Base-by-base conservation (phyloP, 2,113 vertebrate species). In the Oncorhynchus clarkii region DNA sequence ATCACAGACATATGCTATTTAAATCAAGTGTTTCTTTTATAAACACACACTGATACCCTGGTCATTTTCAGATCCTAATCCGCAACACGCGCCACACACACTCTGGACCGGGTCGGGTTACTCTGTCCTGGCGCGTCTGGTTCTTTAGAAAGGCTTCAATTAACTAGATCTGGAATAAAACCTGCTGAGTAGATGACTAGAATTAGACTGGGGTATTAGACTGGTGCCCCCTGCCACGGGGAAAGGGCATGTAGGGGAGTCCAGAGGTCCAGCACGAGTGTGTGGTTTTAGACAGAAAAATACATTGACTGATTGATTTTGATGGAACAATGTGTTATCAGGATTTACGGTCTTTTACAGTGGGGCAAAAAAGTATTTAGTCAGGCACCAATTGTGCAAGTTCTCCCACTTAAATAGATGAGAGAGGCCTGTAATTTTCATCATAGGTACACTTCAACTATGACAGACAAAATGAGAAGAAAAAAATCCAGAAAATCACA, bases 71-170 rank as follows among this genome's bases (percentile, higher is more conserved):
- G 34, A 34, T 34, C 34, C 34, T 34, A 34, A 11, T 31, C 74
- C 26, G 64, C 86, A 73, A 39, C 75, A 75, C 31, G 20, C 67
- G 2, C 73, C 82, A 75, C 71, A 77, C 26, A 57, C 82, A 78
- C 82, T 51, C 74, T 34, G 14, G 57, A 22, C 20, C 27, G 11
- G 76, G 76, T 90, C 29, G 54, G 16, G 82, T 89, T 90, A 85
- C 91, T 81, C 69, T 54, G 79, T 48, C 24, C 78, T 68, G 85
- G 88, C 74, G 73, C 73, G 78, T 71, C 71, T 78, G 87, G 76
- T 64, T 67, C 84, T 80, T 87, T 78, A 91, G 89, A 87, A 88
- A 71, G 4, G 79, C 86, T 87, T 88, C 83, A 91, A 92, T 90
- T 85, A 92, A 86, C 78, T 70, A 73, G 74, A 81, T 84, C 87